Conservation (phyloP, 2,113 vertebrate species). For the Collichthys lucidus region DNA sequence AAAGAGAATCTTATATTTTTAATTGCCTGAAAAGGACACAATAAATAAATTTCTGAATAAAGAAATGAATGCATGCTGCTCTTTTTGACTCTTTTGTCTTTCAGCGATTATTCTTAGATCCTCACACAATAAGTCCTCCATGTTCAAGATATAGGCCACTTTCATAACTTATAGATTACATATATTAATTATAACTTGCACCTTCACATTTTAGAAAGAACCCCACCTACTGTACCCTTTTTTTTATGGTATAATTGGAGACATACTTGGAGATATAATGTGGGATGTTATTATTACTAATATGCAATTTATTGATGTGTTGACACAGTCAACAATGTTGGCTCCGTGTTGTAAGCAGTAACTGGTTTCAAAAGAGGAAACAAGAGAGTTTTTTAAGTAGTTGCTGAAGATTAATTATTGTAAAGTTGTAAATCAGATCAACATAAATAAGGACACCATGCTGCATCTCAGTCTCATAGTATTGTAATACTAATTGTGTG, state of each 20-base stretch:
- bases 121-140: neutral
- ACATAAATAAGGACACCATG: neutral
- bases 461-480: neutral
- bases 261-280: neutral
- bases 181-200: neutral
- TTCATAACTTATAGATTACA: neutral
- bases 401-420: neutral
- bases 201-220: conserved; percentile 2
- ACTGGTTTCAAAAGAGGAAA: neutral
- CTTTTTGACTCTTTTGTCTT: conserved; percentile 25
- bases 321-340: conserved; percentile 10
- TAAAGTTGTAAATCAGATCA: neutral
- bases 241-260: neutral
- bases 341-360: neutral
- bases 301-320: neutral
- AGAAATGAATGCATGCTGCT: conserved; percentile 36
- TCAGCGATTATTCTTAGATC: neutral
- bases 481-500: neutral
- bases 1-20: conserved; percentile 82
- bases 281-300: conserved; percentile 5
- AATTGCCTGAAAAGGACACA: conserved; percentile 76
- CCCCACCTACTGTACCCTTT: neutral
- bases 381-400: neutral
- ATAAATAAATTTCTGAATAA: conserved; percentile 76
- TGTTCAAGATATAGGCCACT: neutral